phyloP scores from a whole-genome alignment of 2,888 invertebrate species.

The Andrena bucephala region DNA sequence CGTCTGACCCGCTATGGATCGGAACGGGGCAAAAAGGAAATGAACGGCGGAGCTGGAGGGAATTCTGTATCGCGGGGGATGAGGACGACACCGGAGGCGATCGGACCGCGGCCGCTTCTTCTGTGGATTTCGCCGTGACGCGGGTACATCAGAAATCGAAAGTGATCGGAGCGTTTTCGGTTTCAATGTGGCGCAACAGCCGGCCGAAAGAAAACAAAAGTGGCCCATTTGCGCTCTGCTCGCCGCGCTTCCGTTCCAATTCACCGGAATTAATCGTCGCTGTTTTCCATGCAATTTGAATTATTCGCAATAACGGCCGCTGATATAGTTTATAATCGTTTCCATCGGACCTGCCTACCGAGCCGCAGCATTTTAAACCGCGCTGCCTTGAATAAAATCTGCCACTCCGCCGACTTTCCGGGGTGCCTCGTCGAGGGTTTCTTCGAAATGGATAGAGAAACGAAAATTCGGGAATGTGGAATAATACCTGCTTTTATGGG shows the following conservation, averaged over 20 bases:
- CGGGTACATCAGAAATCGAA: conserved; percentile 77
- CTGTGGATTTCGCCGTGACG: conserved; percentile 43
- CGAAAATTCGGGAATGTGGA: too few species aligned
- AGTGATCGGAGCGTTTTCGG: conserved; percentile 78
- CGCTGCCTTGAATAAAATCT: conserved; percentile 48
- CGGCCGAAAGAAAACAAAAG: conserved; percentile 63
- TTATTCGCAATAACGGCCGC: conserved; percentile 66
- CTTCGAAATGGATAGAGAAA: too few species aligned
- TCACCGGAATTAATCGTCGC: conserved; percentile 69
- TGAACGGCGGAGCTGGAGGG: not conserved
- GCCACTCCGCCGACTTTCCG: conserved; percentile 11
- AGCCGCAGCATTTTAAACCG: conserved; percentile 57
- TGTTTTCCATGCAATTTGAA: conserved; percentile 67
- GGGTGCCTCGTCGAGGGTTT: too few species aligned
- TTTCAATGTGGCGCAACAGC: conserved; percentile 60
- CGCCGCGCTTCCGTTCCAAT: conserved; percentile 67
- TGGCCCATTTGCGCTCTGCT: conserved; percentile 23
- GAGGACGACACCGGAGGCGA: conserved; percentile 51
- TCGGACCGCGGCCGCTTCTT: conserved; percentile 47
- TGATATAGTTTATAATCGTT: conserved; percentile 57
- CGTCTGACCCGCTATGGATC: conserved; percentile 29
- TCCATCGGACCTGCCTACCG: conserved; percentile 48
- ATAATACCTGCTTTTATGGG: too few species aligned
- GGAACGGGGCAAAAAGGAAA: not conserved
- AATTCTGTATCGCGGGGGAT: conserved; percentile 10